A percentile compares a stretch with the other conserved stretches of the same genome.
These are phyloP conservation scores for Aurelia coerulea DNA, from an alignment of 30 jellyfish, hydroid and myxozoan genomes.

Conservation along the genomic window DNA sequence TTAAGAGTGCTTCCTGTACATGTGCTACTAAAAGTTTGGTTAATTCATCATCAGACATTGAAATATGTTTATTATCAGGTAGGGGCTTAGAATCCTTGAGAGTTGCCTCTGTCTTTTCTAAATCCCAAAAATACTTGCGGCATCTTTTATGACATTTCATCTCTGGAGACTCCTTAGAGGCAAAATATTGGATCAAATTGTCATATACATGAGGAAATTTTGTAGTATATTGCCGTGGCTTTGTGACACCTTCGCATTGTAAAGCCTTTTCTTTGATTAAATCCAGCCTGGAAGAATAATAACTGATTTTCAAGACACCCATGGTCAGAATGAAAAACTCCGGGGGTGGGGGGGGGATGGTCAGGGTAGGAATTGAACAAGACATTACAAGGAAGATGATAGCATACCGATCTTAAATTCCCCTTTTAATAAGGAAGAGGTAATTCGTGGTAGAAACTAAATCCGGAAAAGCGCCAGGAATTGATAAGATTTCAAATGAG, in stretches of 20 bases:
- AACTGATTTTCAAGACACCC: constrained; percentile 38
- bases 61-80: neutral
- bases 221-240: constrained; percentile 42
- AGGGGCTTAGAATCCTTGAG: constrained; percentile 6
- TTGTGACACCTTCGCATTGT: constrained; percentile 55
- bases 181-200: constrained; percentile 19
- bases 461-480: too few species aligned
- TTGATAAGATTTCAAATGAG: too few species aligned
- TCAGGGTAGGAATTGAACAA: too few species aligned
- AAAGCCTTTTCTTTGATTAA: constrained; percentile 55
- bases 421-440: too few species aligned
- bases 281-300: constrained; percentile 43
- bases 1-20: constrained; percentile 34
- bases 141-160: constrained; percentile 9
- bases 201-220: constrained; percentile 33
- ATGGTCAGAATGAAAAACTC: constrained; percentile 14
- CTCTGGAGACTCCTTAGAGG: constrained; percentile 20
- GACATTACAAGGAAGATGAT: too few species aligned
- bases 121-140: constrained; percentile 38
- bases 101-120: constrained; percentile 13
- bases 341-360: neutral
- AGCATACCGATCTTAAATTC: too few species aligned
- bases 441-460: too few species aligned
- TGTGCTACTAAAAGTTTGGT: constrained; percentile 31
- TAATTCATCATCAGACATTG: constrained; percentile 34